phyloP scores from a whole-genome alignment of 2,888 invertebrate genomes.

The Cancer borealis region DNA sequence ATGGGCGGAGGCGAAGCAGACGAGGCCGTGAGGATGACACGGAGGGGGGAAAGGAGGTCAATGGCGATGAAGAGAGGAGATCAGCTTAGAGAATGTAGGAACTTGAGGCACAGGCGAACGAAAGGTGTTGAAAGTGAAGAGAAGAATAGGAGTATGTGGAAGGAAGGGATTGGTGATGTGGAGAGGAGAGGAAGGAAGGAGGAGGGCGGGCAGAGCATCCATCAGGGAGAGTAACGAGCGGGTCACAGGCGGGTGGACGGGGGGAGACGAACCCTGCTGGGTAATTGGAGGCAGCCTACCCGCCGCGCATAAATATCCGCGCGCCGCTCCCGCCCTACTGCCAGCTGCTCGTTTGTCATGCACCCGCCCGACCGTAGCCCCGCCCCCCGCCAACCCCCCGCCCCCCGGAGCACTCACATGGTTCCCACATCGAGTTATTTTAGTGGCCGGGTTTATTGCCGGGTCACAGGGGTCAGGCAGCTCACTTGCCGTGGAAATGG shows the following conservation, averaged over 20 bases:
- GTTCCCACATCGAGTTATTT: conserved; percentile 53
- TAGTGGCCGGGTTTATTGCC: conserved; percentile 3
- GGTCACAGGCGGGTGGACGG: conserved; percentile 69
- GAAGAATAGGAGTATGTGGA: background rate
- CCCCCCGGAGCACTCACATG: conserved; percentile 15
- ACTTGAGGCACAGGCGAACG: background rate
- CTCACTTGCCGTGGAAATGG: conserved; percentile 37
- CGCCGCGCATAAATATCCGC: conserved; percentile 73
- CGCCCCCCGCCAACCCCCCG: conserved; percentile 24
- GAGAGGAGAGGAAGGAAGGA: conserved; percentile 46
- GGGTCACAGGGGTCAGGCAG: conserved; percentile 36
- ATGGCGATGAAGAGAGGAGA: background rate
- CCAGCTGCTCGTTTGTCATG: conserved; percentile 71
- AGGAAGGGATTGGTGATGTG: background rate
- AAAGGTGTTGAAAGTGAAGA: background rate
- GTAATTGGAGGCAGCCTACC: conserved; percentile 74
- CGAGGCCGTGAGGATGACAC: background rate
- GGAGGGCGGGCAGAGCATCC: conserved; percentile 54
- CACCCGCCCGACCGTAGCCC: conserved; percentile 56
- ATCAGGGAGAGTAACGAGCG: conserved; percentile 72
- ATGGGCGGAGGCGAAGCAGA: background rate
- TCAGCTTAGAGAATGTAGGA: background rate
- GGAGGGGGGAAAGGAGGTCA: background rate
- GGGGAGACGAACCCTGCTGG: conserved; percentile 75
- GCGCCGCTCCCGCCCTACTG: conserved; percentile 68